A percentile compares a stretch with the other conserved stretches of the same genome.
Conservation (phyloP, 2,888 invertebrate species). For the Phyto melanocephala region DNA sequence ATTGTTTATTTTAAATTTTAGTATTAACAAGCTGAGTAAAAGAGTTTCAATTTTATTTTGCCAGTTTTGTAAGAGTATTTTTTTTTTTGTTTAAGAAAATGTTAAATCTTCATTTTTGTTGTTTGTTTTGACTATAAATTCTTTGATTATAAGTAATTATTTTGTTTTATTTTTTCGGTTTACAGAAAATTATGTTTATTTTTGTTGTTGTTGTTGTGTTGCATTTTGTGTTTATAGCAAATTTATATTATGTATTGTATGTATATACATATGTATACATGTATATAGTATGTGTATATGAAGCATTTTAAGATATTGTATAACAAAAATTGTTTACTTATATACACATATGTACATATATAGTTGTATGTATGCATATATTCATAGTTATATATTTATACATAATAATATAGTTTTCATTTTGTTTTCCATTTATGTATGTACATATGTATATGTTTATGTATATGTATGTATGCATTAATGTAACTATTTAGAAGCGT, state of each 20-base stretch:
- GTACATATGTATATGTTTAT: slow-evolving; percentile 9
- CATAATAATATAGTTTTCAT: no score
- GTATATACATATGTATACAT: slow-evolving; percentile 25
- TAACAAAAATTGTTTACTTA: slow-evolving; percentile 58
- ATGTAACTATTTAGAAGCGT: slow-evolving; percentile 43
- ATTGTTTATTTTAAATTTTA: slow-evolving; percentile 17
- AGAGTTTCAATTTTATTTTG: slow-evolving; percentile 5
- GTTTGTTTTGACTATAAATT: slow-evolving; percentile 69
- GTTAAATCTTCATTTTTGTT: slow-evolving; percentile 52
- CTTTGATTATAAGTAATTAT: slow-evolving; percentile 68
- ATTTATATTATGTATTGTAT: slow-evolving; percentile 35
- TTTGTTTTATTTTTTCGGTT: slow-evolving; percentile 62
- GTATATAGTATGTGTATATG: slow-evolving; percentile 26
- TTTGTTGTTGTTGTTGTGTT: slow-evolving; percentile 10
- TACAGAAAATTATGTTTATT: slow-evolving; percentile 56
- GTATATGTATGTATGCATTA: slow-evolving; percentile 23
- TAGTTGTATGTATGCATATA: slow-evolving; percentile 23
- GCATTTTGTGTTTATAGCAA: slow-evolving; percentile 32
- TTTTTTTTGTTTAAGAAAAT: slow-evolving; percentile 44
- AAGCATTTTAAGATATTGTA: slow-evolving; percentile 38
- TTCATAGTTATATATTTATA: slow-evolving; percentile 52
- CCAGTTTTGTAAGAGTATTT: slow-evolving; percentile 55
- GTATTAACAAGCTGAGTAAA: slow-evolving; percentile 39
- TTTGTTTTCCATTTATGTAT: no score
- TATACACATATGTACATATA: slow-evolving; percentile 16